Conservation (phyloP, 2,113 vertebrate genomes). For the Solenodon paradoxus region DNA sequence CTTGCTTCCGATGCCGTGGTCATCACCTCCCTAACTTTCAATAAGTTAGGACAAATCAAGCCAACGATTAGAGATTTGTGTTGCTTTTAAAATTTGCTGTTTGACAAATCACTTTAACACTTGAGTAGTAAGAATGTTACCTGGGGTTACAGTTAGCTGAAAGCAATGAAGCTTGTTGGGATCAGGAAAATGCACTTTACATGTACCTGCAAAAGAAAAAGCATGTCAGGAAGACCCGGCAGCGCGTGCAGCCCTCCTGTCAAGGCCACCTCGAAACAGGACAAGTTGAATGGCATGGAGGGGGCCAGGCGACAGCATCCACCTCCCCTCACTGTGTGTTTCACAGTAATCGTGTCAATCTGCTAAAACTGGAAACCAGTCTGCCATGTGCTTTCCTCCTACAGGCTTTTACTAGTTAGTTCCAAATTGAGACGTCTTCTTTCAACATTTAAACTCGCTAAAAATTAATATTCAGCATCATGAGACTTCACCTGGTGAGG, state of each 20-base stretch:
- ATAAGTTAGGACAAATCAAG: neutral
- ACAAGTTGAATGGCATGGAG: accelerated
- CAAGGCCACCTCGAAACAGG: neutral
- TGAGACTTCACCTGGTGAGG: no score
- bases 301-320: no score
- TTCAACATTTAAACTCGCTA: neutral
- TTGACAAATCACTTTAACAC: neutral
- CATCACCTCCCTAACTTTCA: neutral
- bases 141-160: slow-evolving; percentile 93
- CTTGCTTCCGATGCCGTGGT: neutral
- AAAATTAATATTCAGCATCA: no score
- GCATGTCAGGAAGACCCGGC: neutral
- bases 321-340: accelerated
- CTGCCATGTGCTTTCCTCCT: neutral
- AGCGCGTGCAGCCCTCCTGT: neutral
- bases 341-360: accelerated
- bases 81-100: neutral
- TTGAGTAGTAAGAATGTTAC: slow-evolving; percentile 80
- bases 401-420: neutral
- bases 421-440: neutral
- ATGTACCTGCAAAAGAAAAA: slow-evolving; percentile 88
- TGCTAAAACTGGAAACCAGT: neutral
- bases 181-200: slow-evolving; percentile 95
- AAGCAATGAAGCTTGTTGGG: slow-evolving; percentile 96
- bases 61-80: neutral